Evolutionary conservation across 1,140 invertebrate genomes (phyloP).

Genomic region (Bombus vancouverensis): DNA sequence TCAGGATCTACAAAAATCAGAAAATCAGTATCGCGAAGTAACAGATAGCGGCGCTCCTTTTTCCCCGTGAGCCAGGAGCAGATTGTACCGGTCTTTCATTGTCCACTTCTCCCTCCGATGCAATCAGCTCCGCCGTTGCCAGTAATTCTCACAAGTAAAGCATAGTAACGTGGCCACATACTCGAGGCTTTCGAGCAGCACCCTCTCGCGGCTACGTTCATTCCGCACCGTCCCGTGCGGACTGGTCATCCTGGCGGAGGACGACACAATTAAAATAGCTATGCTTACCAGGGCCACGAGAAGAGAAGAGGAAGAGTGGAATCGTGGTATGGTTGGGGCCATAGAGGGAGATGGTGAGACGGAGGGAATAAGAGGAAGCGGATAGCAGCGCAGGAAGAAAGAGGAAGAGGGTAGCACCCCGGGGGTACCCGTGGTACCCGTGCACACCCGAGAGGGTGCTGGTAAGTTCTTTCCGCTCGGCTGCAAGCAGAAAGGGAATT

Average conservation of each 20-base stretch:
- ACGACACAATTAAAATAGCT: slow-evolving; percentile 81
- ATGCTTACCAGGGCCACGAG: slow-evolving; percentile 70
- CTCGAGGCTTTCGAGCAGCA: slow-evolving; percentile 59
- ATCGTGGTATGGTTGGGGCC: background rate
- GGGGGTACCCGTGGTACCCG: slow-evolving; percentile 57
- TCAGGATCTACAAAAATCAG: background rate
- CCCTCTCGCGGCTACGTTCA: slow-evolving; percentile 52
- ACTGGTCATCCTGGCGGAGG: slow-evolving; percentile 65
- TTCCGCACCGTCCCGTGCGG: slow-evolving; percentile 63
- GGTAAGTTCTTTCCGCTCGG: slow-evolving; percentile 81
- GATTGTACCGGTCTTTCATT: slow-evolving; percentile 52
- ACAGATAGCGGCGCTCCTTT: background rate
- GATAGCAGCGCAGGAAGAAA: slow-evolving; percentile 33
- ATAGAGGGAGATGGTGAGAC: slow-evolving; percentile 11
- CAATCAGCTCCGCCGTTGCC: slow-evolving; percentile 63
- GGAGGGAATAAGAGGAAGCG: slow-evolving; percentile 50
- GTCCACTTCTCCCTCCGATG: slow-evolving; percentile 55
- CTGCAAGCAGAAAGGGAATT: slow-evolving; percentile 83
- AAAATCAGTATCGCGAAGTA: background rate
- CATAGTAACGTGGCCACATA: slow-evolving; percentile 72
- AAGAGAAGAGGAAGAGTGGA: slow-evolving; percentile 10
- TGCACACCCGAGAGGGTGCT: slow-evolving; percentile 66
- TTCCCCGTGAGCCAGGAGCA: slow-evolving; percentile 20
- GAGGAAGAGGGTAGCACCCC: slow-evolving; percentile 64
- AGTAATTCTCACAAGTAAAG: slow-evolving; percentile 72